Percentiles rank a stretch among this genome's conserved stretches.
Evolutionary conservation across 2,797 vertebrate genomes (phyloP).

Genomic region (Dermochelys coriacea): DNA sequence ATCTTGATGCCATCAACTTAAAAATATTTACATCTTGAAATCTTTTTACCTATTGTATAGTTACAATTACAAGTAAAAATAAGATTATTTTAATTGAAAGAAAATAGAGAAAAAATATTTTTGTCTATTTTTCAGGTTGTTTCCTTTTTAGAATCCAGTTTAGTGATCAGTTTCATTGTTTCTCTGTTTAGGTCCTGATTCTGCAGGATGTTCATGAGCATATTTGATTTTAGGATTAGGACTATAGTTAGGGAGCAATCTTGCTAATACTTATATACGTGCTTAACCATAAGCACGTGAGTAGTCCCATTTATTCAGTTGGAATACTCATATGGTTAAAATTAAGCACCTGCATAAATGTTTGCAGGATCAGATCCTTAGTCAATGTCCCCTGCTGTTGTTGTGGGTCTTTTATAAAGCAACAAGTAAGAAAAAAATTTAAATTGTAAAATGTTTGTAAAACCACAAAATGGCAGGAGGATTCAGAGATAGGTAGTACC

Average conservation of each 20-base stretch:
- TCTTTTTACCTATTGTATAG: neutral
- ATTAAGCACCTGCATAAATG: neutral
- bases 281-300: neutral
- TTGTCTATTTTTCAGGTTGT: neutral
- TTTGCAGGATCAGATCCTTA: neutral
- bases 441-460: neutral
- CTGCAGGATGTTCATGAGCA: neutral
- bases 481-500: neutral
- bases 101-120: no score
- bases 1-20: neutral
- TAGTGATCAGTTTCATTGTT: neutral
- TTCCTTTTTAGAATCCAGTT: neutral
- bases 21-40: neutral
- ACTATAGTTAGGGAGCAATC: neutral
- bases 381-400: neutral
- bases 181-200: neutral
- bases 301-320: neutral
- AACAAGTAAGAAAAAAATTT: neutral
- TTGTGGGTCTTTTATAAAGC: neutral
- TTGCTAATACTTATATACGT: no score
- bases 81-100: neutral
- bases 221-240: neutral
- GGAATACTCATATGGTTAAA: neutral
- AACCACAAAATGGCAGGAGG: neutral
- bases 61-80: neutral